phyloP scores from a whole-genome alignment of 53 echinoderm and acorn worm genomes.

The Echinarachnius parma region DNA sequence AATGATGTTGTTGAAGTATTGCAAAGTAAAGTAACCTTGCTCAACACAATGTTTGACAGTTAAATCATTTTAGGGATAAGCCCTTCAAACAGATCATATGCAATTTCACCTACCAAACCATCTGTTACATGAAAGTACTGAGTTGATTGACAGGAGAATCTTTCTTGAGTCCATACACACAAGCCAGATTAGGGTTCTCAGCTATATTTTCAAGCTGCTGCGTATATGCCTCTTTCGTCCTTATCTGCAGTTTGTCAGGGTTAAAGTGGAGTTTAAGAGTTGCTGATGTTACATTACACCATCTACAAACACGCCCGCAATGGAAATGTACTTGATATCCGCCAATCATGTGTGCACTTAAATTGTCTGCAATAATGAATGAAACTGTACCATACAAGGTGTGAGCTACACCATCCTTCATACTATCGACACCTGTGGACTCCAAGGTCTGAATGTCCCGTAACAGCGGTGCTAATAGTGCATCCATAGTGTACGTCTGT shows the following conservation, averaged over 20 bases:
- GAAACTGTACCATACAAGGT: constrained; percentile 44
- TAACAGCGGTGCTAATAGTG: constrained; percentile 37
- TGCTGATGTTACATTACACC: constrained; percentile 43
- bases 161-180: constrained; percentile 52
- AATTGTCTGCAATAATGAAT: constrained; percentile 58
- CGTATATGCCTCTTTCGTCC: constrained; percentile 31
- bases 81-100: constrained; percentile 65
- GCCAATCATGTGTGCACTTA: constrained; percentile 58
- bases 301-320: constrained; percentile 45
- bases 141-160: constrained; percentile 49
- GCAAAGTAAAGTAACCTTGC: constrained; percentile 19
- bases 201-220: constrained; percentile 35
- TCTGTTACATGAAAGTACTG: constrained; percentile 48
- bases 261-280: constrained; percentile 28
- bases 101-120: constrained; percentile 51
- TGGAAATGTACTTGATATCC: constrained; percentile 55
- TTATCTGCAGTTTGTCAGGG: constrained; percentile 6
- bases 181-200: constrained; percentile 21
- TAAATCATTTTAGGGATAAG: constrained; percentile 40
- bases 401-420: constrained; percentile 42
- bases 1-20: constrained; percentile 9
- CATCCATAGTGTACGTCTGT: constrained; percentile 21
- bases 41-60: constrained; percentile 44
- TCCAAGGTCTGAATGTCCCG: constrained; percentile 41
- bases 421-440: constrained; percentile 9